These are phyloP conservation scores for Phyllostomus discolor DNA, from an alignment of 2,113 vertebrate genomes.

Conservation along the genomic window DNA sequence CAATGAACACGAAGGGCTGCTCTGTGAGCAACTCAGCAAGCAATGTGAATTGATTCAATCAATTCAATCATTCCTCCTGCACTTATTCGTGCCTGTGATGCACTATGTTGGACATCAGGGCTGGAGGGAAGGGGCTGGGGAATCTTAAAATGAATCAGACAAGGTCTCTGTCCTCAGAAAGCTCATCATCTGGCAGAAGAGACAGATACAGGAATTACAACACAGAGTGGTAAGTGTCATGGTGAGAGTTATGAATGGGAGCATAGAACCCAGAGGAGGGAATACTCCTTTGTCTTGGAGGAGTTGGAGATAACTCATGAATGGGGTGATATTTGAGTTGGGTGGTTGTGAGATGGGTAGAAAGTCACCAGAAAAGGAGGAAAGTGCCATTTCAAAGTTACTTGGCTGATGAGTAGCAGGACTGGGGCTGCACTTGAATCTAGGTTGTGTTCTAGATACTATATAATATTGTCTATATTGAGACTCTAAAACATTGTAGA, in stretches of 20 bases:
- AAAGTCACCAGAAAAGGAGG: neutral
- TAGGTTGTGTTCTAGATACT: neutral
- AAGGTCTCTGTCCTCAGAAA: neutral
- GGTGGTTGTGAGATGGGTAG: neutral
- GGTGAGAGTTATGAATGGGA: neutral
- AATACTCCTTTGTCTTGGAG: neutral
- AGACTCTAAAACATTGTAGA: neutral
- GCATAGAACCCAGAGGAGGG: neutral
- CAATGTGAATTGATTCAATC: neutral
- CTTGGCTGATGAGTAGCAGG: neutral
- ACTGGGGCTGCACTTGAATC: neutral
- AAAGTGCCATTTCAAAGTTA: neutral
- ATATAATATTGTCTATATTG: neutral
- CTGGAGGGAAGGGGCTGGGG: neutral
- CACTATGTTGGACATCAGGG: accelerated
- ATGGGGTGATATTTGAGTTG: neutral
- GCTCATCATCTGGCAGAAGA: neutral
- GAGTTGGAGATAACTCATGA: neutral
- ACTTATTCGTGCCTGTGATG: neutral
- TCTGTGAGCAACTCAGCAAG: neutral
- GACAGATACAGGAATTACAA: neutral
- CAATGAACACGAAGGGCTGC: neutral
- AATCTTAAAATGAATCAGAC: neutral
- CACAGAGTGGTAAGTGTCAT: neutral
- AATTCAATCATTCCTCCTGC: neutral